These are phyloP conservation scores for Hylomyscus alleni DNA, from an alignment of 2,797 vertebrate species.

Conservation along the genomic window DNA sequence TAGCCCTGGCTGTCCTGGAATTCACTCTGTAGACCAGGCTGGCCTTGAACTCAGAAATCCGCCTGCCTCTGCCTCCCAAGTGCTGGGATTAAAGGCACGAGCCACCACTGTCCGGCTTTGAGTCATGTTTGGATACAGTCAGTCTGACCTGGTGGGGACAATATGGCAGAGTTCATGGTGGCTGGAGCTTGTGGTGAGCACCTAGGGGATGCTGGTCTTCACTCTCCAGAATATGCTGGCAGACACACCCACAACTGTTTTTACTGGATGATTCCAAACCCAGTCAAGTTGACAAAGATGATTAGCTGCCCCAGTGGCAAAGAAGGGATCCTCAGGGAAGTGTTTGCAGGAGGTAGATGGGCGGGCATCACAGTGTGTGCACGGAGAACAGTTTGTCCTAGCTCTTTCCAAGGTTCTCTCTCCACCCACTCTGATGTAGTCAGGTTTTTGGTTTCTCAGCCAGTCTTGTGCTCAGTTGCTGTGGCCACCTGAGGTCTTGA, in stretches of 20 bases:
- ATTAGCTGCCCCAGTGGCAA: background rate
- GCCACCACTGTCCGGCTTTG: background rate
- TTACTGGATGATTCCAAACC: background rate
- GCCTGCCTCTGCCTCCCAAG: too few species aligned
- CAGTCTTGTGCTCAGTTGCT: background rate
- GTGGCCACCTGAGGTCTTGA: background rate
- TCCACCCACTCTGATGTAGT: background rate
- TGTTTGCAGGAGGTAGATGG: background rate
- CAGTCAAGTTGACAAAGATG: background rate
- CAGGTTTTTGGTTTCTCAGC: background rate
- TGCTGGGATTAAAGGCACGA: too few species aligned
- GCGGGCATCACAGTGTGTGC: background rate
- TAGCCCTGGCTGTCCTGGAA: too few species aligned
- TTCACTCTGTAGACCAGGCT: too few species aligned
- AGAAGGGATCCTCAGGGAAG: background rate
- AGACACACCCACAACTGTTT: background rate
- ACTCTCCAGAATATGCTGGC: background rate
- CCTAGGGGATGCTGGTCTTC: background rate
- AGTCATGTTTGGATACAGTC: background rate
- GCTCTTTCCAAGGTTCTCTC: conserved; percentile 45
- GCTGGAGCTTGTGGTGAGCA: background rate
- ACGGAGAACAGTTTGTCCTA: background rate
- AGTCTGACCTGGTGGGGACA: background rate
- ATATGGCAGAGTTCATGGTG: background rate
- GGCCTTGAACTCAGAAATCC: too few species aligned